Evolutionary conservation across 2,888 invertebrate species (phyloP), one percentile per base, ranked within the genome.

Genomic region (Apotomis capreana): DNA sequence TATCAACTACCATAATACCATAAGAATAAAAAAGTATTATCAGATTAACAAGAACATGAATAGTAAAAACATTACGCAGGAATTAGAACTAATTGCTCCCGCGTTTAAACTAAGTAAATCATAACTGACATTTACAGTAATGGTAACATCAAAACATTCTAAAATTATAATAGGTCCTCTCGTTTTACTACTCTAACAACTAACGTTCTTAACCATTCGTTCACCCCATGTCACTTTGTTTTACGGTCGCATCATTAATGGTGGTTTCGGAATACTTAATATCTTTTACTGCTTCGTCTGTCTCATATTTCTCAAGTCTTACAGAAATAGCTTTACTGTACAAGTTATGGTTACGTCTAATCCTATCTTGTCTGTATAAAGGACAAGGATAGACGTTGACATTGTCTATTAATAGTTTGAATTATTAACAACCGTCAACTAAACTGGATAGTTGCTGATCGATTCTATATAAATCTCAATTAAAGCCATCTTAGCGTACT

Each of bases 201-300:
- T 1, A 15, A 36, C 12, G 52, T 5, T 58, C 40, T 67, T n/a
- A 59, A 51, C 51, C 46, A 55, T 54, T 51, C 57, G 46, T 62
- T 71, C 61, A 70, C 57, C 57, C 26, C 67, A 10, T 71, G 71
- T 68, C 71, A 68, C 67, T 71, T 71, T 71, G 67, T 71, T 71
- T 71, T 68, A 71, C 61, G 61, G 57, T 61, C 51, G 57, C 71
- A 13, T 71, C 67, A 71, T 71, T 71, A 71, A 68, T 71, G 67
- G 62, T 49, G 61, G 65, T 61, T 61, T 57, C 67, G 57, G 67
- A 57, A 57, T 62, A 61, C 61, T 62, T 62, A 67, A 67, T 71
- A 51, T 52, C 61, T 62, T 71, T 59, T 44, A 70, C 59, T 54
- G 60, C 65, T 13, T 40, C 49, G 61, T 57, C 57, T 61, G 67